phyloP scores from a whole-genome alignment of 2,113 vertebrate genomes.

The Oryzias melastigma region DNA sequence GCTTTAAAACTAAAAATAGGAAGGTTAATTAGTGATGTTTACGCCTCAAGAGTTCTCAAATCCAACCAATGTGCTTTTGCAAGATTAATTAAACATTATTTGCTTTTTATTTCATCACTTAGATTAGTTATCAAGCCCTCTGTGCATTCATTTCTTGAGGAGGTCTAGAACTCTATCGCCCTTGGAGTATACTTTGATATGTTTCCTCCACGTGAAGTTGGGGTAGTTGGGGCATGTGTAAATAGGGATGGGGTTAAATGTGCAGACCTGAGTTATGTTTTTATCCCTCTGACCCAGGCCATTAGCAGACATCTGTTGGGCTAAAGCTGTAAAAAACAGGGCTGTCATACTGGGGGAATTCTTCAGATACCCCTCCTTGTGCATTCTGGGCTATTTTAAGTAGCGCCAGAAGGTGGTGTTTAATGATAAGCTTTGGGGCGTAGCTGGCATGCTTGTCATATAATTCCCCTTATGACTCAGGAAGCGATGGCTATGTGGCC shows the following conservation, averaged over 20 bases:
- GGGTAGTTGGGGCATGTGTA: constrained; percentile 20
- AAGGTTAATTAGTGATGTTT: constrained; percentile 43
- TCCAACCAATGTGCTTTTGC: constrained; percentile 31
- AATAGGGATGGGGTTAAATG: constrained; percentile 41
- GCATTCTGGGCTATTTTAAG: constrained; percentile 68
- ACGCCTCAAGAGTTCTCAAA: constrained; percentile 27
- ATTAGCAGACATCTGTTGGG: constrained; percentile 61
- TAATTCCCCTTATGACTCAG: constrained; percentile 55
- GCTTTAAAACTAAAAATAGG: too few relatives aligned
- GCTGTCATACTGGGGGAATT: constrained; percentile 42
- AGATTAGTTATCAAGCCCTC: constrained; percentile 19
- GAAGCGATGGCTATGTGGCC: constrained; percentile 30
- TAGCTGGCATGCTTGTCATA: constrained; percentile 58
- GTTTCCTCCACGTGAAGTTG: constrained; percentile 17
- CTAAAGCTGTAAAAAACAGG: constrained; percentile 35
- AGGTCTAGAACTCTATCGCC: constrained; percentile 3
- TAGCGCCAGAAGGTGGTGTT: constrained; percentile 51
- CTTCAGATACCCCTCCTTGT: constrained; percentile 48
- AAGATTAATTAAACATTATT: constrained; percentile 39
- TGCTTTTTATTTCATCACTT: constrained; percentile 16
- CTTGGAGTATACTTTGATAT: constrained; percentile 29
- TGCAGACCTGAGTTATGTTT: constrained; percentile 32
- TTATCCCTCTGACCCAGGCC: constrained; percentile 35
- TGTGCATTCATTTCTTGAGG: constrained; percentile 1
- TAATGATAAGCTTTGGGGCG: constrained; percentile 65